Conservation (phyloP, 1,140 invertebrate genomes). For the Popillia japonica region DNA sequence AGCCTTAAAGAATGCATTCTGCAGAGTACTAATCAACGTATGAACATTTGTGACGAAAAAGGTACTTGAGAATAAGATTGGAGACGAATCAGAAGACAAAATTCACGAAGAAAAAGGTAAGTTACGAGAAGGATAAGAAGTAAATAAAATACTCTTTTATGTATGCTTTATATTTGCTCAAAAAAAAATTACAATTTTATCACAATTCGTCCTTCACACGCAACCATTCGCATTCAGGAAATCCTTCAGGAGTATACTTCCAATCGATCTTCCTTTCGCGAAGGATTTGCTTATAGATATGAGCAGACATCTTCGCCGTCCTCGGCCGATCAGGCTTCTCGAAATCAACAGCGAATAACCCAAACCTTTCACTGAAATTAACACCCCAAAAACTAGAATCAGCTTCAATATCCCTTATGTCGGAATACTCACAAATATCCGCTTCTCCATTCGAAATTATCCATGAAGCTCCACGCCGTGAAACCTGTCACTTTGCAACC, state of each 20-base stretch:
- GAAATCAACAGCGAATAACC: conserved; percentile 46
- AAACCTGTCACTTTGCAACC: conserved; percentile 27
- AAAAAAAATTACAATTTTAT: not conserved
- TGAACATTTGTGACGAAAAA: too few relatives aligned
- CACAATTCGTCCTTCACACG: not conserved
- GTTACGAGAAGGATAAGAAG: too few relatives aligned
- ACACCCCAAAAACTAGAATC: too few relatives aligned
- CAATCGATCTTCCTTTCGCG: not conserved
- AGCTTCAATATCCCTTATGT: not conserved
- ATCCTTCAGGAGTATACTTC: not conserved
- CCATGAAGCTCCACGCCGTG: conserved; percentile 35
- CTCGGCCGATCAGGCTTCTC: conserved; percentile 40
- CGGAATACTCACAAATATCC: conserved; percentile 35
- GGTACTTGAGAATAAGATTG: too few relatives aligned
- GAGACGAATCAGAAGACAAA: too few relatives aligned
- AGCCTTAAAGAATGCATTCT: too few relatives aligned
- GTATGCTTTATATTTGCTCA: too few relatives aligned
- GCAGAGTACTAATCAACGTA: too few relatives aligned
- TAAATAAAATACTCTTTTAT: too few relatives aligned
- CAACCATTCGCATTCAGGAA: not conserved
- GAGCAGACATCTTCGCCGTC: conserved; percentile 43
- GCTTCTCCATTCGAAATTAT: conserved; percentile 38
- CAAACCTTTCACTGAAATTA: conserved; percentile 43
- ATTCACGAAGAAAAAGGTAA: too few relatives aligned
- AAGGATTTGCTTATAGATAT: conserved; percentile 43